Percentiles rank a stretch among this genome's conserved stretches.
These are phyloP conservation scores for Morelia viridis DNA, from an alignment of 2,797 vertebrate genomes.

Conservation along the genomic window DNA sequence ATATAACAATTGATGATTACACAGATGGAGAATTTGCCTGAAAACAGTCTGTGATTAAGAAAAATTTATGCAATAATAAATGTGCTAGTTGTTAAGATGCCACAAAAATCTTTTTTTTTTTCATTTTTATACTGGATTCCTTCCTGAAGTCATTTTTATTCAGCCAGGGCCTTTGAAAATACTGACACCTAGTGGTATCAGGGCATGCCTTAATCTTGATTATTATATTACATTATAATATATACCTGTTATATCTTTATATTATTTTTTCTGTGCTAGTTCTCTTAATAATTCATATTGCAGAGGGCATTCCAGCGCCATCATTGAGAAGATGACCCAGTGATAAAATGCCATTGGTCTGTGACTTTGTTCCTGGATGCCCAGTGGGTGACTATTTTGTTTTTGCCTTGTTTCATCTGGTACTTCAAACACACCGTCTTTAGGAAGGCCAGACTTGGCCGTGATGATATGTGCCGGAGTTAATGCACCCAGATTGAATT, in stretches of 20 bases:
- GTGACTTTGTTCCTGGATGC: not conserved
- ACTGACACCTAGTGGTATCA: slow-evolving; percentile 30
- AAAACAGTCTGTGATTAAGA: not conserved
- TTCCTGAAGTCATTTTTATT: not conserved
- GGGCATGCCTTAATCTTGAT: not conserved
- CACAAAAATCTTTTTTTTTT: not conserved
- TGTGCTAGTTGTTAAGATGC: not conserved
- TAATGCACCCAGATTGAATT: not conserved
- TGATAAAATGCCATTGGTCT: not conserved
- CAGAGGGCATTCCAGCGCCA: not conserved
- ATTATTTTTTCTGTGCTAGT: not conserved
- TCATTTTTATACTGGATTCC: not conserved
- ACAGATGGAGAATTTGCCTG: not conserved
- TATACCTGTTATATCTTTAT: not conserved
- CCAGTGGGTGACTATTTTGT: not conserved
- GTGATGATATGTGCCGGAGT: not conserved
- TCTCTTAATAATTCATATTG: not conserved
- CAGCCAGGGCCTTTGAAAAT: slow-evolving; percentile 1
- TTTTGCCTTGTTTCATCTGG: not conserved
- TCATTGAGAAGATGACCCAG: not conserved
- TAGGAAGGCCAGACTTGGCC: not conserved
- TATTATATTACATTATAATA: not conserved
- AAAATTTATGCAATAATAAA: not conserved
- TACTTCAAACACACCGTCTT: not conserved
- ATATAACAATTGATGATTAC: not conserved